A percentile compares a stretch with the other conserved stretches of the same genome.
Evolutionary conservation across 1,140 invertebrate species (phyloP).

Genomic region (Teleogryllus occipitalis): DNA sequence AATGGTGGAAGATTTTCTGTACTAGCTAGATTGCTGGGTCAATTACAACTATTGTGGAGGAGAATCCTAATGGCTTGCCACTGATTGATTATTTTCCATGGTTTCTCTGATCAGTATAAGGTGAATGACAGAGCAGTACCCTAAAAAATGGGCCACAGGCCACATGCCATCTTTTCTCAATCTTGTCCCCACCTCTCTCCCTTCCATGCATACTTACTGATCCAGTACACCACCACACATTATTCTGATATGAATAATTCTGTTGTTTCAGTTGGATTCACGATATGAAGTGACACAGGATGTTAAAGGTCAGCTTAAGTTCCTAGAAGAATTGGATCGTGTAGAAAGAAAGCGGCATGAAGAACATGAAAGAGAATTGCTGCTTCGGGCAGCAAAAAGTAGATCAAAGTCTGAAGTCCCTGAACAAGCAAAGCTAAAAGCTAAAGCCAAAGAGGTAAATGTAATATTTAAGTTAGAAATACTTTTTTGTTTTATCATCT

Average conservation of each 20-base stretch:
- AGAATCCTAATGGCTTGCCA: too few relatives aligned
- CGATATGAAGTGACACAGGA: constrained; percentile 86
- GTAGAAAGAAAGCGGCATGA: constrained; percentile 89
- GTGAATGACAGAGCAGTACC: too few relatives aligned
- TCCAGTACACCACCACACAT: not conserved
- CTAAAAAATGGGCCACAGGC: too few relatives aligned
- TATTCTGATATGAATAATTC: not conserved
- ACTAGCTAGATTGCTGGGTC: too few relatives aligned
- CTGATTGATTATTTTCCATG: too few relatives aligned
- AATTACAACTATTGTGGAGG: too few relatives aligned
- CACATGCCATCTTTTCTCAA: too few relatives aligned
- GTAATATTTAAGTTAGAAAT: too few relatives aligned
- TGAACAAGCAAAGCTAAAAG: constrained; percentile 93
- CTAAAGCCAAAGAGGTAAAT: constrained; percentile 78
- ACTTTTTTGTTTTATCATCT: too few relatives aligned
- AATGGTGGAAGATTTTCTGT: too few relatives aligned
- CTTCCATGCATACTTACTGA: not conserved
- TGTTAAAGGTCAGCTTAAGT: constrained; percentile 86
- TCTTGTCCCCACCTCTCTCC: too few relatives aligned
- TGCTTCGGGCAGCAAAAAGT: constrained; percentile 88
- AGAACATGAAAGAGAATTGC: constrained; percentile 86
- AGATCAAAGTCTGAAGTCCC: constrained; percentile 95
- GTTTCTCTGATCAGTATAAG: too few relatives aligned
- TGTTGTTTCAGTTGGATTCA: constrained; percentile 57
- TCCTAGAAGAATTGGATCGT: constrained; percentile 90